Base-by-base conservation (phyloP, 2,113 vertebrate species). In the Saccopteryx bilineata region DNA sequence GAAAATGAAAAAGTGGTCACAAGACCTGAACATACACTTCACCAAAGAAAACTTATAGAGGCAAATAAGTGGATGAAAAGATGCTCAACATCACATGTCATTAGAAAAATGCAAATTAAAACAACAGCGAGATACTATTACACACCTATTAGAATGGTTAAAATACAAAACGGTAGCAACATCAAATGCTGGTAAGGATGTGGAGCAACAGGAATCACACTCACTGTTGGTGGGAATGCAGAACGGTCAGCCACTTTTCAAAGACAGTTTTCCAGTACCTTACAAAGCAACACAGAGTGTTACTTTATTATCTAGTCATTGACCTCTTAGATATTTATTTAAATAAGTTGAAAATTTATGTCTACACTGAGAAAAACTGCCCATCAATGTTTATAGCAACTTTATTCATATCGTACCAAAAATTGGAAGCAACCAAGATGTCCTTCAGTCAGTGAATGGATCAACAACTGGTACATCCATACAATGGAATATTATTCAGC, bases 201-300 rank as follows among this genome's bases (percentile, higher is more conserved):
- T 33, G 2, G 11, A 72, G 48, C 12, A 56, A 28, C 9, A 26
- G n/a, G 31, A 91, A 76, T 83, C 60, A 28, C n/a, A 50, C 61
- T 66, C 54, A 39, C 50, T 58, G 48, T 23, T 50, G 2, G 18
- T 33, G 19, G 54, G 26, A 86, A 61, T 15, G 15, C 24, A 65
- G 58, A 82, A 71, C n/a, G 18, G 28, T 76, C 26, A 18, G 54
- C 15, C 61, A 50, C 33, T 93, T 76, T 58, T 58, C 46, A 11
- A 68, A 85, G 28, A 87, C 48, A 82, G 26, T 63, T 76, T 71
- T 61, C 23, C 33, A 33, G 61, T 71, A 91, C 87, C 81, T 95
- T 63, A 65, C 8, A 74, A 82, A 90, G 54, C 33, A 63, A 81
- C 68, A 24, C 63, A 50, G 24, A 56, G 23, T 78, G 21, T 71